phyloP scores from a whole-genome alignment of 1,140 invertebrate species.

The Branchinecta lynchi region DNA sequence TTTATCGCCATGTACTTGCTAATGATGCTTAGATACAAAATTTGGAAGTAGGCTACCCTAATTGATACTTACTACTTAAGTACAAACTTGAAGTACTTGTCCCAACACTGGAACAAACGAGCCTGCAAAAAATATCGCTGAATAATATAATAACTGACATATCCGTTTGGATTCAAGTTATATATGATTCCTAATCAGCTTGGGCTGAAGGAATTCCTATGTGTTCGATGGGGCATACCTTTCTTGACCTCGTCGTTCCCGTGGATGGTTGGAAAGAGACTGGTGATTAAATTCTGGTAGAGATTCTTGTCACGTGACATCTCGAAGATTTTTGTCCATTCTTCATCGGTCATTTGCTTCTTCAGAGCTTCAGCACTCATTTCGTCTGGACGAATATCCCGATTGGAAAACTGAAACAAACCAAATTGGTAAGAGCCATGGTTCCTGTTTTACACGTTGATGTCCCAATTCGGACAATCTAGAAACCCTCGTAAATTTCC shows the following conservation, averaged over 20 bases:
- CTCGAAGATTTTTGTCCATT: constrained; percentile 91
- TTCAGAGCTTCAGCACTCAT: constrained; percentile 79
- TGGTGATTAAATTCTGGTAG: constrained; percentile 77
- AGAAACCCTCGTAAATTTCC: no score
- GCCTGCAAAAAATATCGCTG: neutral
- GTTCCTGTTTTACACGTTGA: no score
- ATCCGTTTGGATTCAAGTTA: neutral
- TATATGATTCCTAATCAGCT: neutral
- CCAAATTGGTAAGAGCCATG: neutral
- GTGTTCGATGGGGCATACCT: constrained; percentile 33
- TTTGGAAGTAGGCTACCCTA: no score
- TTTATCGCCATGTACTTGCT: no score
- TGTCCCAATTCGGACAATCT: no score
- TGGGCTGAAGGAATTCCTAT: neutral
- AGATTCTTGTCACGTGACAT: constrained; percentile 90
- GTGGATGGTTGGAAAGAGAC: constrained; percentile 92
- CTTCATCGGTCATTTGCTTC: constrained; percentile 81
- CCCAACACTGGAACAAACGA: no score
- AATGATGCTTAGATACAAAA: no score
- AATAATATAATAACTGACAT: neutral
- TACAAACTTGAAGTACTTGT: no score
- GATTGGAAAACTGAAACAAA: constrained; percentile 35
- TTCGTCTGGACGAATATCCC: constrained; percentile 45
- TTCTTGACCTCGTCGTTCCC: constrained; percentile 96
- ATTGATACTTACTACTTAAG: no score